Evolutionary conservation across 1,140 invertebrate species (phyloP).

Genomic region (Contarinia nasturtii): DNA sequence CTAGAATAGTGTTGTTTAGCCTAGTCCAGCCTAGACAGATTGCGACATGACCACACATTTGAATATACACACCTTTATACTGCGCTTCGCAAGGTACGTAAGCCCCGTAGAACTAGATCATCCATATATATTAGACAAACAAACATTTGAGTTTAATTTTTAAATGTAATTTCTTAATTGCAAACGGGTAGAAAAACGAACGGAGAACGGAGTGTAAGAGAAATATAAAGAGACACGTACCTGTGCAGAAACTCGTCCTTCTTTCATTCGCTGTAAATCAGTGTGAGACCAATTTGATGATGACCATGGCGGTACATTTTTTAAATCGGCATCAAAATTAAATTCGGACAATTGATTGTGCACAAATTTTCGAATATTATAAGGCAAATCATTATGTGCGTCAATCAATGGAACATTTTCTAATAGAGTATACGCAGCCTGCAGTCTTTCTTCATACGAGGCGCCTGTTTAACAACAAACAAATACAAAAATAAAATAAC

Average conservation of each 20-base stretch:
- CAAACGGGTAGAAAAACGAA: neutral
- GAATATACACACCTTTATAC: too few relatives aligned
- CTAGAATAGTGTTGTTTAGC: too few relatives aligned
- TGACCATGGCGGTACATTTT: constrained; percentile 55
- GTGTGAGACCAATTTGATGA: constrained; percentile 63
- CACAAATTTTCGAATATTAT: constrained; percentile 71
- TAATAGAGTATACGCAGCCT: constrained; percentile 35
- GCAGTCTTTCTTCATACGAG: constrained; percentile 39
- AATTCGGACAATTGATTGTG: constrained; percentile 71
- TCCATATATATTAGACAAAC: neutral
- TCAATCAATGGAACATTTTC: constrained; percentile 44
- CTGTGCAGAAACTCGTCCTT: constrained; percentile 68
- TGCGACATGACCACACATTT: too few relatives aligned
- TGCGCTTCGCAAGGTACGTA: constrained; percentile 73
- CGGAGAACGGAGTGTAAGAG: neutral
- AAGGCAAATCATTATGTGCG: constrained; percentile 82
- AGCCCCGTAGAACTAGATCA: constrained; percentile 77
- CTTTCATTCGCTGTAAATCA: constrained; percentile 55
- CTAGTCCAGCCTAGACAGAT: too few relatives aligned
- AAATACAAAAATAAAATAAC: too few relatives aligned
- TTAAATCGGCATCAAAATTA: constrained; percentile 50
- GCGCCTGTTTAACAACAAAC: constrained; percentile 20
- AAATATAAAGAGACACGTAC: constrained; percentile 26
- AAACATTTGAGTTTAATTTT: constrained; percentile 1
- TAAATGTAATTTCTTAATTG: neutral